Conservation (phyloP, 1,140 invertebrate genomes). For the Anthonomus grandis region DNA sequence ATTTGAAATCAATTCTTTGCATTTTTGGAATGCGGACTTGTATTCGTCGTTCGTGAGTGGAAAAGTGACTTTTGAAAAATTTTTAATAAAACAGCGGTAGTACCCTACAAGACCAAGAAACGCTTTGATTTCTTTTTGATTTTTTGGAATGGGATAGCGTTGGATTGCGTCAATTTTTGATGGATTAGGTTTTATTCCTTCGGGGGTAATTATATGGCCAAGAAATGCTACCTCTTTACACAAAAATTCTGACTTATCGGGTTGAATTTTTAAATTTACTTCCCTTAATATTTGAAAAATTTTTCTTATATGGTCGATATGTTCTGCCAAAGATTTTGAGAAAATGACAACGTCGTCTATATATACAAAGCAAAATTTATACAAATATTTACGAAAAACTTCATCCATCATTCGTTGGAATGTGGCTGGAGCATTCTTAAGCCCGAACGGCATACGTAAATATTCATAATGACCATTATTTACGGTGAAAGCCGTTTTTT, state of each 20-base stretch:
- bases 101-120: constrained; percentile 31
- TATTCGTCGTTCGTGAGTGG: constrained; percentile 2
- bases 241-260: constrained; percentile 42
- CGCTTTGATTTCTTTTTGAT: constrained; percentile 16
- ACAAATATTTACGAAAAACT: constrained; percentile 36
- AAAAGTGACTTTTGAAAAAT: constrained; percentile 17
- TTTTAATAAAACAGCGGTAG: constrained; percentile 32
- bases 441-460: constrained; percentile 48
- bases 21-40: constrained; percentile 32
- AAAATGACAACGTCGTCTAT: constrained; percentile 44
- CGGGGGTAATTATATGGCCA: constrained; percentile 21
- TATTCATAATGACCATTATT: constrained; percentile 47
- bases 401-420: constrained; percentile 51
- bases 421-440: constrained; percentile 48
- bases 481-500: constrained; percentile 53
- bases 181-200: constrained; percentile 24
- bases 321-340: constrained; percentile 34
- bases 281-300: constrained; percentile 32
- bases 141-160: constrained; percentile 17
- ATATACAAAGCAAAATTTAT: constrained; percentile 40
- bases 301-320: constrained; percentile 29
- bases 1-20: constrained; percentile 39
- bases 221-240: constrained; percentile 28
- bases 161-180: constrained; percentile 18
- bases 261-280: constrained; percentile 36